Evolutionary conservation across 23 tunicate genomes (phyloP), one percentile per base, ranked within the genome.

Genomic region (Trididemnum miniatum): DNA sequence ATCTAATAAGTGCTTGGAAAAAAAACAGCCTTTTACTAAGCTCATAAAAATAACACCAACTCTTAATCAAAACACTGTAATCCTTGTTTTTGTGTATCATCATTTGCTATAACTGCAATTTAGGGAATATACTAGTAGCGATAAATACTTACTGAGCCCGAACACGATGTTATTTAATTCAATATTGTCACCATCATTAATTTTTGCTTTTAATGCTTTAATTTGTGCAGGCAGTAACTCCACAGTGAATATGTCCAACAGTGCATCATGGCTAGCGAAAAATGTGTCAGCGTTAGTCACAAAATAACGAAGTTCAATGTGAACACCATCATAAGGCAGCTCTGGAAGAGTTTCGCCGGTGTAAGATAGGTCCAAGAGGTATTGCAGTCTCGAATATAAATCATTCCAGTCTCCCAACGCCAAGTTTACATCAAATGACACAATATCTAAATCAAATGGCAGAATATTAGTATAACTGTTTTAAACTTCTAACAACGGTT

Each of bases 281-380:
- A 73, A 37, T 22, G 22, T 39, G 9, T 73, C 59, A 2, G 7
- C 15, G 24, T 37, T 2, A 2, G 57, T 26, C 57, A 73, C 59
- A 39, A 73, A 73, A 39, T 73, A 73, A 2, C 79, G 79, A 40
- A 73, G 28, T 22, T 59, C 79, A 20, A 73, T 30, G 31, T 73
- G 79, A 25, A 73, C 9, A 2, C 79, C 79, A 39, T n/a, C 59
- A 27, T 37, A 40, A 25, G 82, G 67, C 2, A 77, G 37, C 3
- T 24, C 37, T 2, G 67, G 66, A 37, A 77, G 51, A 1, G 38
- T 2, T 22, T 77, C 51, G 24, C 82, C 82, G 5, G n/a, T 27
- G 31, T 77, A 77, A 7, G 25, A 4, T 52, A 77, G 9, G 28
- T 52, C 35, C 34, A 77, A 51, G 3, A 77, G 51, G 31, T 77